Conservation (phyloP, 2,113 vertebrate species). For the Seriola quinqueradiata region DNA sequence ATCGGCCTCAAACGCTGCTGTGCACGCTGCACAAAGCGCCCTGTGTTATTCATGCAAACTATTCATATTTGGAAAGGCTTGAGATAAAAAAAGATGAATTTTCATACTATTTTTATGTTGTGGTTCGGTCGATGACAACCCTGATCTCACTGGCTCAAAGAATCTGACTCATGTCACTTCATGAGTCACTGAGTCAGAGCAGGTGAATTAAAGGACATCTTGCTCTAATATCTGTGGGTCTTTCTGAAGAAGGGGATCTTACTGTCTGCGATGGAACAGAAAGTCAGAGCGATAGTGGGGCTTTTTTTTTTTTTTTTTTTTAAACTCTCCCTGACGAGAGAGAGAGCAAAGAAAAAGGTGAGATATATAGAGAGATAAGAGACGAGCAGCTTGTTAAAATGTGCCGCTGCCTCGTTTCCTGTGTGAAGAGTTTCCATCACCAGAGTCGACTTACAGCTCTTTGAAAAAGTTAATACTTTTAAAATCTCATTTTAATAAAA, state of each 20-base stretch:
- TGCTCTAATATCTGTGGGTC: neutral
- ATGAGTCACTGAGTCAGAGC: neutral
- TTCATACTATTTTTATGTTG: neutral
- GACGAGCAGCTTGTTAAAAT: neutral
- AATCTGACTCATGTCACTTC: neutral
- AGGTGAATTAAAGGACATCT: neutral
- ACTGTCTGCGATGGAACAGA: neutral
- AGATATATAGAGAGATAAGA: neutral
- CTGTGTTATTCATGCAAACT: neutral
- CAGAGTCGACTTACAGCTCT: too few relatives aligned
- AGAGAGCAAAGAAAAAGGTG: too few relatives aligned
- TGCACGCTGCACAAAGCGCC: neutral
- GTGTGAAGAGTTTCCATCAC: neutral
- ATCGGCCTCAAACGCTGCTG: neutral
- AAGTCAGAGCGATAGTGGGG: neutral
- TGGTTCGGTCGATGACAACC: neutral
- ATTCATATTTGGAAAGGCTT: neutral
- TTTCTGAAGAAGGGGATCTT: neutral
- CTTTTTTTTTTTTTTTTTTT: neutral
- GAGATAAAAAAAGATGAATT: too few relatives aligned
- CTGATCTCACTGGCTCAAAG: neutral
- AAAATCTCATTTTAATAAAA: too few relatives aligned
- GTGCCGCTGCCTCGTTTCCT: neutral
- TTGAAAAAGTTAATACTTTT: too few relatives aligned
- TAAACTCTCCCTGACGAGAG: too few relatives aligned